Evolutionary conservation across 2,888 invertebrate species (phyloP).

Genomic region (Drosophila helvetica): DNA sequence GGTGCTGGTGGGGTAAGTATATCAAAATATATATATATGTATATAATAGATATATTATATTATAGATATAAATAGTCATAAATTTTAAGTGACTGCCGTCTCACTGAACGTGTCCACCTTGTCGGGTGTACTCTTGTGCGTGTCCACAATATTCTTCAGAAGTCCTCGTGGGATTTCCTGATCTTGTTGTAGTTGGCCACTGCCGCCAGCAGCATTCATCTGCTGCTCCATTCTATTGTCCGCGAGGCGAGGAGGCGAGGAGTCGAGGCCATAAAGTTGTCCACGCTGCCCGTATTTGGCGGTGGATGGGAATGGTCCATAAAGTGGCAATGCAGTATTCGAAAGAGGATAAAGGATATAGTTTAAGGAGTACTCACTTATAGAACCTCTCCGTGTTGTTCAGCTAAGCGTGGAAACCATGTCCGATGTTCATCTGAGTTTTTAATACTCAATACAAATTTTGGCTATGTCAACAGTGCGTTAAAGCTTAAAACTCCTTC

Average conservation of each 20-base stretch:
- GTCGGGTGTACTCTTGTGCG: conserved; percentile 81
- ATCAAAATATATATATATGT: no score
- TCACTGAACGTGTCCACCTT: conserved; percentile 83
- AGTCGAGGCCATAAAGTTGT: conserved; percentile 83
- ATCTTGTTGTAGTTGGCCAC: conserved; percentile 79
- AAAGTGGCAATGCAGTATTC: conserved; percentile 83
- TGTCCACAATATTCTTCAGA: conserved; percentile 83
- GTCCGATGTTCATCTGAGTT: no score
- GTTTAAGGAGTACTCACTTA: conserved; percentile 64
- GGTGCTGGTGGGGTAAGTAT: no score
- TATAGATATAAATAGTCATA: no score
- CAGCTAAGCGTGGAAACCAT: no score
- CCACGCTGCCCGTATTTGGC: conserved; percentile 80
- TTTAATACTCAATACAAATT: no score
- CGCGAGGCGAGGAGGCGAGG: conserved; percentile 81
- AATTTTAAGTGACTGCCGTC: no score
- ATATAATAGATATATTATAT: no score
- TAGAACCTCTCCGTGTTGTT: conserved; percentile 84
- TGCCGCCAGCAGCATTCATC: conserved; percentile 76
- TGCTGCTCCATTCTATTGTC: conserved; percentile 82
- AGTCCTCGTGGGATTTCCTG: conserved; percentile 81
- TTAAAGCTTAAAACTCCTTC: no score
- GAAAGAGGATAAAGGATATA: no score
- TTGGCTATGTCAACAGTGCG: no score
- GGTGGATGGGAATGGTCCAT: conserved; percentile 83